These are phyloP conservation scores for Acestrorhynchus altus DNA, from an alignment of 2,797 vertebrate genomes.

Conservation along the genomic window DNA sequence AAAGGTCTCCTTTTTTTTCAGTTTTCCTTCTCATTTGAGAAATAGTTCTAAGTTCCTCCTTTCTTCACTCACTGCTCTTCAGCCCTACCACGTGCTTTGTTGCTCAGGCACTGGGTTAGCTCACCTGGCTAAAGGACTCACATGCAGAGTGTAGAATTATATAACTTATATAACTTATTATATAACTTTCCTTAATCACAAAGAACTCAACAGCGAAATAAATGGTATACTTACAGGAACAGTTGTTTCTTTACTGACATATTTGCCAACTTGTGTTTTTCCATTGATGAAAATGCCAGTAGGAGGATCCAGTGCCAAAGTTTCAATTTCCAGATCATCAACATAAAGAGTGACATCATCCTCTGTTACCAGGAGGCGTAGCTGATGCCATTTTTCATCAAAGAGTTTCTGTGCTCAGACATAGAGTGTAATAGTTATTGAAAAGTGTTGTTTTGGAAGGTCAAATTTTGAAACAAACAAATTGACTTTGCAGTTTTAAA, in stretches of 20 bases:
- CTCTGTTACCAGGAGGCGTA: conserved; percentile 93
- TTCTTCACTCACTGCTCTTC: no score
- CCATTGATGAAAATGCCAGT: conserved; percentile 95
- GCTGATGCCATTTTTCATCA: conserved; percentile 96
- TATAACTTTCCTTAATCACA: background rate
- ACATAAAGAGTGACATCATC: conserved; percentile 90
- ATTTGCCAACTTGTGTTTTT: conserved; percentile 96
- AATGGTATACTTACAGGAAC: conserved; percentile 84
- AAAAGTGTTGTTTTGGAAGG: background rate
- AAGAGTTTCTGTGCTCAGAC: conserved; percentile 80
- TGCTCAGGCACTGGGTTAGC: no score
- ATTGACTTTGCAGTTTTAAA: background rate
- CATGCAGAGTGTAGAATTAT: no score
- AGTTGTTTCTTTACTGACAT: conserved; percentile 91
- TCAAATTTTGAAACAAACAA: background rate
- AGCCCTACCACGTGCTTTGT: no score
- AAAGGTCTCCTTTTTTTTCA: no score
- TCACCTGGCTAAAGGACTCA: no score
- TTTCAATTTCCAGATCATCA: conserved; percentile 90
- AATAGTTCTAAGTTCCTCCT: no score
- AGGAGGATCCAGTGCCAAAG: conserved; percentile 82
- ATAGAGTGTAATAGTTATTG: conserved; percentile 22
- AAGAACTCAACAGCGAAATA: background rate
- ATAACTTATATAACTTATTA: no score
- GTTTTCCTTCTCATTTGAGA: no score